These are phyloP conservation scores for Gymnothorax reevesii DNA, from an alignment of 2,797 vertebrate species.

Conservation along the genomic window DNA sequence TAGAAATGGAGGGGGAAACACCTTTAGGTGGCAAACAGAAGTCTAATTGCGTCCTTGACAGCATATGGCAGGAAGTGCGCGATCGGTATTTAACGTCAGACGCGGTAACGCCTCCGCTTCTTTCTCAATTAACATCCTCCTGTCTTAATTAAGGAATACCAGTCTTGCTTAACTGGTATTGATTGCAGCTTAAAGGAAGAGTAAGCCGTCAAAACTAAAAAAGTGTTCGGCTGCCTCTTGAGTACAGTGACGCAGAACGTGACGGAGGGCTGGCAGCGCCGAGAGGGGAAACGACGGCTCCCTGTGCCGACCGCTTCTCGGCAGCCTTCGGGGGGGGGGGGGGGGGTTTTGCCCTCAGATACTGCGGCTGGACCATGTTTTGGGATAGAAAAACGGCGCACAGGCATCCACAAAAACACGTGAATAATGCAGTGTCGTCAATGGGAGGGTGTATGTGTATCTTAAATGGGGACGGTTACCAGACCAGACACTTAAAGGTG, in stretches of 20 bases:
- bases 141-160: constrained; percentile 77
- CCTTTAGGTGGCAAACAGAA: constrained; percentile 70
- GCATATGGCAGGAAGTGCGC: constrained; percentile 70
- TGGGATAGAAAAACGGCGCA: not conserved
- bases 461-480: constrained; percentile 52
- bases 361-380: not conserved
- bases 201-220: constrained; percentile 61
- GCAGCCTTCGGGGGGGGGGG: not conserved
- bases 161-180: constrained; percentile 75
- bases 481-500: constrained; percentile 61
- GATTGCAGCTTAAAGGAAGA: constrained; percentile 70
- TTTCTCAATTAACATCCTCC: constrained; percentile 74
- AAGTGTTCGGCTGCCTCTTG: constrained; percentile 55
- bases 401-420: not conserved
- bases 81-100: constrained; percentile 79
- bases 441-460: constrained; percentile 43
- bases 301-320: not conserved
- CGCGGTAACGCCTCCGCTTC: constrained; percentile 72
- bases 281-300: constrained; percentile 25
- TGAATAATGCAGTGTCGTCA: not conserved
- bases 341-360: not conserved
- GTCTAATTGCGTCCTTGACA: constrained; percentile 75
- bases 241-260: constrained; percentile 44
- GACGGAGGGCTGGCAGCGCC: constrained; percentile 35
- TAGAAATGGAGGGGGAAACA: constrained; percentile 64